Percentiles rank a stretch among this genome's conserved stretches.
phyloP scores from a whole-genome alignment of 2,113 vertebrate species.

The Bos javanicus region DNA sequence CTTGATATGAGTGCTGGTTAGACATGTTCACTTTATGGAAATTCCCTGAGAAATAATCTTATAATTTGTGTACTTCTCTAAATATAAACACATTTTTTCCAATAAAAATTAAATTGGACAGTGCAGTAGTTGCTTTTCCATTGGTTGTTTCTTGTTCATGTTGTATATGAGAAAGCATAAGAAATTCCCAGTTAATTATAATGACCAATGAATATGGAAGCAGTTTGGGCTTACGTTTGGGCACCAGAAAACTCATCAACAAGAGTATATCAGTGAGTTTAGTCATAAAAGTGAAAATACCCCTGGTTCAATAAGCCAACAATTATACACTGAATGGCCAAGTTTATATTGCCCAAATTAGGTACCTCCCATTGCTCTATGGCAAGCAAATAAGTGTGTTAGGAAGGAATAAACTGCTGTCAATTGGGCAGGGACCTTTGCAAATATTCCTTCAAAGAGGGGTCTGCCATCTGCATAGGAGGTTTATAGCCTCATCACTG shows the following conservation, averaged over 20 bases:
- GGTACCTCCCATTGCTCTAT: conserved; percentile 52
- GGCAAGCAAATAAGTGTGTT: conserved; percentile 52
- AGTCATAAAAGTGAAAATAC: conserved; percentile 56
- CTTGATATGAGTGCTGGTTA: background rate
- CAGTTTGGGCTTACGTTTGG: conserved; percentile 34
- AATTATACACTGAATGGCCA: conserved; percentile 44
- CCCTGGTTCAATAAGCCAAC: conserved; percentile 44
- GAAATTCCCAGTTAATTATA: conserved; percentile 41
- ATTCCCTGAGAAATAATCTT: background rate
- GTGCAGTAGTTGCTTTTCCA: background rate
- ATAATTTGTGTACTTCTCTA: background rate
- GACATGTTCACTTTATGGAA: background rate
- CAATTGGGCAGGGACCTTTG: conserved; percentile 52
- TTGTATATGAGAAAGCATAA: conserved; percentile 34
- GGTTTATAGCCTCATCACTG: conserved; percentile 26
- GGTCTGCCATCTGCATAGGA: conserved; percentile 59
- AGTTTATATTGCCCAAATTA: conserved; percentile 45
- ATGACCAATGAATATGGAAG: conserved; percentile 29
- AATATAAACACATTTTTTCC: background rate
- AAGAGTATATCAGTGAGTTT: conserved; percentile 46
- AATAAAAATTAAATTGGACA: conserved; percentile 1
- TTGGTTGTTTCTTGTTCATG: conserved; percentile 24
- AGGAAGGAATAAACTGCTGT: conserved; percentile 60
- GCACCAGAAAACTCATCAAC: conserved; percentile 54
- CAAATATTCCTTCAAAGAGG: conserved; percentile 61